phyloP scores from a whole-genome alignment of 2,888 invertebrate genomes.

The Callyntrura sp. region DNA sequence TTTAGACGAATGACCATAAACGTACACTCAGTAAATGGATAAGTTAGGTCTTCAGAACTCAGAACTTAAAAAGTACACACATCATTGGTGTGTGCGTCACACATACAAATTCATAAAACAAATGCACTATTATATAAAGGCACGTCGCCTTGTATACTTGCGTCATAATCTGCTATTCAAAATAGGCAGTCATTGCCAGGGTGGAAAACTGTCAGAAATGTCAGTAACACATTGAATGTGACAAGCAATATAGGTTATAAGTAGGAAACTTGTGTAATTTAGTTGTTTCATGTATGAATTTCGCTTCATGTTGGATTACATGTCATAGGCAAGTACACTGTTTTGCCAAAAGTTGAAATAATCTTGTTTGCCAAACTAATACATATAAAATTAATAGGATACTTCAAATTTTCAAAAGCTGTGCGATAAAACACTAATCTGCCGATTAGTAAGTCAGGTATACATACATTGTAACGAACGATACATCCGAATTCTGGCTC shows the following conservation, averaged over 20 bases:
- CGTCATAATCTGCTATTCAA: neutral
- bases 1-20: conserved; percentile 58
- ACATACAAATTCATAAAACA: too few species aligned
- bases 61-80: too few species aligned
- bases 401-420: too few species aligned
- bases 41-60: neutral
- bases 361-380: too few species aligned
- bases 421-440: too few species aligned
- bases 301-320: neutral
- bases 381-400: too few species aligned
- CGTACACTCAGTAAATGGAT: neutral
- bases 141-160: neutral
- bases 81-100: too few species aligned
- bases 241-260: neutral
- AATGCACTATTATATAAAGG: too few species aligned
- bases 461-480: too few species aligned
- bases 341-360: neutral
- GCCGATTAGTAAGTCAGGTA: too few species aligned
- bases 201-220: neutral
- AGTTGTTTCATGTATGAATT: neutral
- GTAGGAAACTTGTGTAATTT: neutral
- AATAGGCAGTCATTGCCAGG: neutral
- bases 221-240: neutral
- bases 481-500: neutral
- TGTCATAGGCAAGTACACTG: neutral